Percentiles rank a stretch among this genome's conserved stretches.
Conservation (phyloP, 2,888 invertebrate genomes). For the Dermolepida albohirtum region DNA sequence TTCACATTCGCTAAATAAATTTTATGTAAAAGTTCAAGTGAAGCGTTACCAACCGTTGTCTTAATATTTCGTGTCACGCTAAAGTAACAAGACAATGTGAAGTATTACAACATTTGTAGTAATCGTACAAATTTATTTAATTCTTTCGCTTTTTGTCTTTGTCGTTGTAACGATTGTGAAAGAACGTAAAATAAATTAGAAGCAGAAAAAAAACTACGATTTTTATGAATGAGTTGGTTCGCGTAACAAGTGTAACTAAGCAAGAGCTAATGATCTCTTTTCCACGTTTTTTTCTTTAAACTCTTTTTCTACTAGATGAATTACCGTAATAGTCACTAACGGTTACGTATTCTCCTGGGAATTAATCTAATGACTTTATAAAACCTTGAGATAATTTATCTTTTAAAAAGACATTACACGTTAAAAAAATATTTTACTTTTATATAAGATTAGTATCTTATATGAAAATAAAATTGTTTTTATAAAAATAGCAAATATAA, state of each 20-base stretch:
- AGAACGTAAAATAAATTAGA: background rate
- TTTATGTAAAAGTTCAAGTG: background rate
- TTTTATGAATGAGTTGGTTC: conserved; percentile 11
- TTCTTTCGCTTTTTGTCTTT: conserved; percentile 16
- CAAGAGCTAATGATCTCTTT: conserved; percentile 27
- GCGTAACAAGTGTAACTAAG: conserved; percentile 9
- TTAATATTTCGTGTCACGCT: background rate
- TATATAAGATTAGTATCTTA: too few relatives aligned
- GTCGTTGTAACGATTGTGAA: background rate
- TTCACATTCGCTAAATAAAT: background rate
- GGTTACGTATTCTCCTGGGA: conserved; percentile 14
- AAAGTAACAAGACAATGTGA: background rate
- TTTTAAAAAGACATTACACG: background rate
- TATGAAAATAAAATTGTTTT: too few relatives aligned
- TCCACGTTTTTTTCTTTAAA: background rate
- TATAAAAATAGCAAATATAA: too few relatives aligned
- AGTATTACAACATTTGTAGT: background rate
- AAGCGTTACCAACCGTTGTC: background rate
- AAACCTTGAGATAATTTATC: background rate
- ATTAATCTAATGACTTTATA: conserved; percentile 15
- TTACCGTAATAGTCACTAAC: background rate
- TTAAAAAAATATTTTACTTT: too few relatives aligned
- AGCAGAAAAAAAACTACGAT: background rate
- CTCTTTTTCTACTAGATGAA: background rate
- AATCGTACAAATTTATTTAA: background rate